Evolutionary conservation across 2,888 invertebrate genomes (phyloP).

Genomic region (Leucophenga montana): DNA sequence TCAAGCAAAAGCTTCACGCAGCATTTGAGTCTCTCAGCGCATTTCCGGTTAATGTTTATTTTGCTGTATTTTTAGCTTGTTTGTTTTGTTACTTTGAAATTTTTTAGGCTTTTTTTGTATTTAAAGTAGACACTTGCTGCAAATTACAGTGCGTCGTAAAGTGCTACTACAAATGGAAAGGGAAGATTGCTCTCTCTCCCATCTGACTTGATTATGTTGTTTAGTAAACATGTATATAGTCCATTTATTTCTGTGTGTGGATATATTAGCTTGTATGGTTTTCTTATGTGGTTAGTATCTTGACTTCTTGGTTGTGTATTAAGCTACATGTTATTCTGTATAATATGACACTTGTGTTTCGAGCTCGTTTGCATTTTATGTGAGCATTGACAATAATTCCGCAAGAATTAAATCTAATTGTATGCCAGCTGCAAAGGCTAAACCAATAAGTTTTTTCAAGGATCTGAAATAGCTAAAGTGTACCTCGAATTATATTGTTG

Average conservation of each 20-base stretch:
- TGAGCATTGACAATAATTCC: neutral
- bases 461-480: too few species aligned
- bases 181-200: neutral
- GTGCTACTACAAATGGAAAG: conserved; percentile 13
- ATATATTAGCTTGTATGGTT: neutral
- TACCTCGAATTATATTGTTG: too few species aligned
- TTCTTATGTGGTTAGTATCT: conserved; percentile 1
- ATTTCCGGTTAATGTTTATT: too few species aligned
- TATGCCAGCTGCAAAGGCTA: too few species aligned
- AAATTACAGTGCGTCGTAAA: conserved; percentile 17
- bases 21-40: too few species aligned
- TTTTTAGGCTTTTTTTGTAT: neutral
- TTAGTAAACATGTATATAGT: neutral
- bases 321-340: too few species aligned
- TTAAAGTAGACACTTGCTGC: neutral
- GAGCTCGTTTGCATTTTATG: neutral
- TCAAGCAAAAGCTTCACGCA: too few species aligned
- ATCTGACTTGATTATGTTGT: conserved; percentile 17
- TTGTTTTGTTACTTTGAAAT: too few species aligned
- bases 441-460: too few species aligned
- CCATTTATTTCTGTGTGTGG: neutral
- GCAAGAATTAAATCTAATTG: too few species aligned
- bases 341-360: conserved; percentile 6
- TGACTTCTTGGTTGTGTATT: neutral
- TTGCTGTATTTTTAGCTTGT: too few species aligned